Conservation (phyloP, 2,113 vertebrate genomes). For the Nanorana parkeri region DNA sequence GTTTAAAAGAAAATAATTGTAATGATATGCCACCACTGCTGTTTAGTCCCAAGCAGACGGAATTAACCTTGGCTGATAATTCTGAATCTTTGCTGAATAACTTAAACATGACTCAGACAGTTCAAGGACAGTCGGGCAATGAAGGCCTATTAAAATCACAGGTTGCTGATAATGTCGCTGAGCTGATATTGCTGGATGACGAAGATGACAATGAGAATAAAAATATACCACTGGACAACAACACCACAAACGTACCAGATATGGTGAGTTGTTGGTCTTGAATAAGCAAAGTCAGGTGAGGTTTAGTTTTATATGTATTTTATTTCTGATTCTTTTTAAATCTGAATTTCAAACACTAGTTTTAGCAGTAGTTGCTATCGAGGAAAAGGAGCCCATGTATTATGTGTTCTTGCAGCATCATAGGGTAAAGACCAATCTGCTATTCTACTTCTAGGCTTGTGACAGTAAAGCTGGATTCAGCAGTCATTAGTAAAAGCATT, state of each 20-base stretch:
- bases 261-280: conserved; percentile 62
- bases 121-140: conserved; percentile 39
- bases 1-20: conserved; percentile 45
- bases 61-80: conserved; percentile 58
- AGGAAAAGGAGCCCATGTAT: too few species aligned
- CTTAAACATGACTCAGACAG: conserved; percentile 58
- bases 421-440: too few species aligned
- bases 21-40: conserved; percentile 45
- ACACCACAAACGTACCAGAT: conserved; percentile 39
- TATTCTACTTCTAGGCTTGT: too few species aligned
- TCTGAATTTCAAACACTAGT: too few species aligned
- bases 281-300: not conserved
- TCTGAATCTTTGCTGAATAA: conserved; percentile 63
- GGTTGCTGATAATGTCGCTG: conserved; percentile 65
- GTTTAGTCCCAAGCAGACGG: conserved; percentile 61
- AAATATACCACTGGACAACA: conserved; percentile 41
- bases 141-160: conserved; percentile 54
- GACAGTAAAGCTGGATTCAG: too few species aligned
- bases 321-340: too few species aligned
- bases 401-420: too few species aligned
- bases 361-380: too few species aligned
- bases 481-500: too few species aligned
- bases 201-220: conserved; percentile 51
- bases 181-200: conserved; percentile 60
- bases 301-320: too few species aligned